Evolutionary conservation across 2,113 vertebrate genomes (phyloP), one percentile per base, ranked within the genome.

Genomic region (Scomber scombrus): DNA sequence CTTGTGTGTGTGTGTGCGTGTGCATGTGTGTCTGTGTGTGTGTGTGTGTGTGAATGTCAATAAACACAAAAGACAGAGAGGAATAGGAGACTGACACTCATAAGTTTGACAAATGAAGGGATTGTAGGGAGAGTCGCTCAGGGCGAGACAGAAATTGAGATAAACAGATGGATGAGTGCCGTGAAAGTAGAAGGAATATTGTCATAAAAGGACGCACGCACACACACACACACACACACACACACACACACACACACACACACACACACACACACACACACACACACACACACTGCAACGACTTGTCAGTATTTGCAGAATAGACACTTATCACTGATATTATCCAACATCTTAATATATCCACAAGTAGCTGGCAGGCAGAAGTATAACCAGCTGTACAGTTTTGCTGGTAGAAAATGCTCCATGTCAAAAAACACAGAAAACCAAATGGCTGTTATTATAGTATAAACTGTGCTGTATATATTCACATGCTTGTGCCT

Each of bases 121-220:
- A 63, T 71, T 47, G 4, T 43, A 29, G 45, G 46, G 62, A 67
- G 47, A 54, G 78, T 69, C 9, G 54, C 79, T 90, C 19, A 51
- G 19, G 60, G 86, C 54, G 1, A 81, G 51, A 70, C 21, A 34
- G 72, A 73, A 31, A 60, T 49, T n/a, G 72, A 86, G 71, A 82
- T 52, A 74, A 88, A 89, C 88, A 75, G 78, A 85, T 71, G 78
- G 88, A 87, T 78, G 76, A 73, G 47, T 40, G 21, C 34, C 2
- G 57, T 51, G 71, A 50, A 54, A 26, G 74, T 68, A 14, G 65
- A 52, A 43, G 74, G 60, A 26, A 67, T 75, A 64, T 71, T 61
- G 69, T 72, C 34, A 54, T 52, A 68, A 47, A 14, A 81, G 10
- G 12, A 50, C 21, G 67, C 21, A 43, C 11, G 11, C 31, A 64